Evolutionary conservation across 2,888 invertebrate genomes (phyloP).

Genomic region (Aporophyla lueneburgensis): DNA sequence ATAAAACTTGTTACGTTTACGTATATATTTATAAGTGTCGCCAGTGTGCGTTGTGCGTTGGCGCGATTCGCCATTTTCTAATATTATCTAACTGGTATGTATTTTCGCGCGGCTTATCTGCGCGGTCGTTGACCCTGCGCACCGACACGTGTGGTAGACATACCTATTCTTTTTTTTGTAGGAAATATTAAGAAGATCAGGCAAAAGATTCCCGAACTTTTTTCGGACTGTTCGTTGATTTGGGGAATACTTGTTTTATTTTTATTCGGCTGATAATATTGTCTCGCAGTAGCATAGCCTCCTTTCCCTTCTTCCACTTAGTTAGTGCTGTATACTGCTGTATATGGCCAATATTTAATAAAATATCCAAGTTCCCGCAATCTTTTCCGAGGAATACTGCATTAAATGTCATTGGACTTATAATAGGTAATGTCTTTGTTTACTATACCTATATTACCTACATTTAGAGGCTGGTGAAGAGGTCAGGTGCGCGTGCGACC

Average conservation of each 20-base stretch:
- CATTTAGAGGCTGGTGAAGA: slow-evolving; percentile 12
- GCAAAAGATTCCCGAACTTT: neutral
- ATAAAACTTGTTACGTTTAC: slow-evolving; percentile 52
- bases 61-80: slow-evolving; percentile 84
- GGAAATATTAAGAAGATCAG: neutral
- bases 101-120: slow-evolving; percentile 86
- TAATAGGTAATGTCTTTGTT: neutral
- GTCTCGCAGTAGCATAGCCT: too few species aligned
- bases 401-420: neutral
- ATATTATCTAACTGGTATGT: slow-evolving; percentile 85
- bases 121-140: slow-evolving; percentile 80
- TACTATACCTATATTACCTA: neutral
- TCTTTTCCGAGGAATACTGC: neutral
- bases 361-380: neutral
- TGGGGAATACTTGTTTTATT: neutral
- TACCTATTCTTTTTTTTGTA: slow-evolving; percentile 20
- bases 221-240: neutral
- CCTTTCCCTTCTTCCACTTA: too few species aligned
- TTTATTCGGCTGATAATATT: too few species aligned
- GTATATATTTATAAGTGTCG: slow-evolving; percentile 63
- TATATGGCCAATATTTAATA: neutral
- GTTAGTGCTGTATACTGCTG: too few species aligned
- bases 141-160: slow-evolving; percentile 73
- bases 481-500: slow-evolving; percentile 27
- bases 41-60: slow-evolving; percentile 70